These are phyloP conservation scores for Harpagoxenus sublaevis DNA, from an alignment of 2,888 invertebrate species.

Conservation along the genomic window DNA sequence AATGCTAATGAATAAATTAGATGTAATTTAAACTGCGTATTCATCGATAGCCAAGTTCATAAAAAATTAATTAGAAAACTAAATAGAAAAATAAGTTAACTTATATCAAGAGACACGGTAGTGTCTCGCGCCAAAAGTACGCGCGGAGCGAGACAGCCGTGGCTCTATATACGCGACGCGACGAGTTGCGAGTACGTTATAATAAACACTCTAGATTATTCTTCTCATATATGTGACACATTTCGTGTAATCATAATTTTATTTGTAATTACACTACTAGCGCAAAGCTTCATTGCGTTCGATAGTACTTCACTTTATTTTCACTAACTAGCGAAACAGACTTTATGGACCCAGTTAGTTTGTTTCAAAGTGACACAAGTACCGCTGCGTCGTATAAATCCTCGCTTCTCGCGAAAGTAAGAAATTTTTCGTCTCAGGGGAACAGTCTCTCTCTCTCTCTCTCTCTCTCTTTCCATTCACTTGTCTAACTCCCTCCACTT, in stretches of 20 bases:
- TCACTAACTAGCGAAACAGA: slow-evolving; percentile 16
- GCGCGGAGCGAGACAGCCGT: too few species aligned
- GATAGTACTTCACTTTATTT: neutral
- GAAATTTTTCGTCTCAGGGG: slow-evolving; percentile 41
- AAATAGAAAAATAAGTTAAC: too few species aligned
- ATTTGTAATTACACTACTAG: neutral
- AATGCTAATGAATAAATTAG: neutral
- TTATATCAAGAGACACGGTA: too few species aligned
- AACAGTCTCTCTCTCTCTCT: neutral
- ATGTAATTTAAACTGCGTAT: neutral
- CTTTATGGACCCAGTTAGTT: slow-evolving; percentile 17
- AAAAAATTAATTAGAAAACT: neutral
- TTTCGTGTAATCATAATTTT: neutral
- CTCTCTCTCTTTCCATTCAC: neutral
- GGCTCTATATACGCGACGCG: too few species aligned
- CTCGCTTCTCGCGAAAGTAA: slow-evolving; percentile 35
- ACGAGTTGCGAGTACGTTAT: too few species aligned
- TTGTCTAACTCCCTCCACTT: neutral
- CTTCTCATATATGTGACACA: too few species aligned
- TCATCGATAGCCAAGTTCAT: neutral
- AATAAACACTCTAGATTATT: neutral
- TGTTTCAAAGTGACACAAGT: slow-evolving; percentile 37
- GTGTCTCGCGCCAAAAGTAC: too few species aligned
- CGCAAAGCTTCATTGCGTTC: neutral
- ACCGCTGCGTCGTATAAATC: slow-evolving; percentile 35